phyloP scores from a whole-genome alignment of 2,113 vertebrate species.

The Tragelaphus imberbis region DNA sequence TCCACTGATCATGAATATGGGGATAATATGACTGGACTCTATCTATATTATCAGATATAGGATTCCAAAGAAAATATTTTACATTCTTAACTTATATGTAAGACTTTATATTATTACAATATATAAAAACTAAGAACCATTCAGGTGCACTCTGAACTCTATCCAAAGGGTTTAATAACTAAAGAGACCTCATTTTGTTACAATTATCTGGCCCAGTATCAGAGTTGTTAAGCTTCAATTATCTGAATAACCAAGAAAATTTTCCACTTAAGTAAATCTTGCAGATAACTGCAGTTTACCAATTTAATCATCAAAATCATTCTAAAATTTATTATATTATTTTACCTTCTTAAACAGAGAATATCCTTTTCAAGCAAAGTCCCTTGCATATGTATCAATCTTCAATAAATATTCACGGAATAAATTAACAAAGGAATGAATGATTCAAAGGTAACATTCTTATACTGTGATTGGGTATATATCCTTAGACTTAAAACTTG shows the following conservation, averaged over 20 bases:
- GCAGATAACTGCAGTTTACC: neutral
- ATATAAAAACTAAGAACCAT: constrained; percentile 11
- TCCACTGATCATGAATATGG: neutral
- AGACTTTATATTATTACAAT: neutral
- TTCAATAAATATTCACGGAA: neutral
- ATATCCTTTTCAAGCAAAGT: neutral
- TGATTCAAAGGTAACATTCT: neutral
- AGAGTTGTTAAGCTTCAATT: neutral
- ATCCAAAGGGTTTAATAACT: constrained; percentile 1
- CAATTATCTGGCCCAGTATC: neutral
- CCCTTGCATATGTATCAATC: neutral
- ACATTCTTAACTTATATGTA: neutral
- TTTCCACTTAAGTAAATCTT: neutral
- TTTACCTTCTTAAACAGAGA: neutral
- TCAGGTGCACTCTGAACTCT: constrained; percentile 19
- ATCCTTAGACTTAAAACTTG: neutral
- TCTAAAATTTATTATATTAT: neutral
- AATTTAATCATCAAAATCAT: neutral
- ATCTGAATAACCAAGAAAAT: neutral
- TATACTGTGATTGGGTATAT: neutral
- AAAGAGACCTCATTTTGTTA: constrained; percentile 10
- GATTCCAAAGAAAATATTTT: constrained; percentile 4
- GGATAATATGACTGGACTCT: neutral
- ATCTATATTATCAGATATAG: neutral
- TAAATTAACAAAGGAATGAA: neutral